These are phyloP conservation scores for Sinodicranocentrus sp. DNA, from an alignment of 2,888 invertebrate species.

Conservation along the genomic window DNA sequence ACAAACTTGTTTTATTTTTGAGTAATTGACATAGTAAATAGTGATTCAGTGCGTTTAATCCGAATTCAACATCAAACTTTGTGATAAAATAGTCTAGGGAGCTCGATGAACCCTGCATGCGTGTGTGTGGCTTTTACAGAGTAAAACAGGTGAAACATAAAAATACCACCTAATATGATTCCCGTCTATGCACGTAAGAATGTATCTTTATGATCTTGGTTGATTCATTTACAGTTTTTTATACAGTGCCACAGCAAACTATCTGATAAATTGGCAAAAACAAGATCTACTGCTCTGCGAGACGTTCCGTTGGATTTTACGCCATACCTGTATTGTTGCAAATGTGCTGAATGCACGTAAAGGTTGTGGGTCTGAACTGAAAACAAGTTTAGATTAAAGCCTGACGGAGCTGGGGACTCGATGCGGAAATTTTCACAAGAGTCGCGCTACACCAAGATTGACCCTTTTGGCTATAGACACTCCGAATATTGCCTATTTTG, in stretches of 20 bases:
- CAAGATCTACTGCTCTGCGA: conserved; percentile 29
- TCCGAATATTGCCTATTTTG: conserved; percentile 9
- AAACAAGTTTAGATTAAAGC: conserved; percentile 43
- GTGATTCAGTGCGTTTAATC: too few species aligned
- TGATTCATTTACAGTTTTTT: conserved; percentile 30
- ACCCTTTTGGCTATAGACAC: conserved; percentile 8
- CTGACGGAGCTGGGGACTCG: conserved; percentile 5
- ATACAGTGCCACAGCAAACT: not conserved
- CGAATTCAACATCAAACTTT: not conserved
- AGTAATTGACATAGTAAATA: too few species aligned
- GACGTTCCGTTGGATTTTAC: conserved; percentile 20
- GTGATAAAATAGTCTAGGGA: not conserved
- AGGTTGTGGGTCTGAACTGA: conserved; percentile 18
- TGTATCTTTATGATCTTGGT: not conserved
- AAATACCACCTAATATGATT: not conserved
- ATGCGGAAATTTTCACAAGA: not conserved
- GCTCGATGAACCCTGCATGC: conserved; percentile 19
- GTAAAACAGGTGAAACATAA: conserved; percentile 8
- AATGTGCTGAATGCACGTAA: not conserved
- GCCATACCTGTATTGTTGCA: not conserved
- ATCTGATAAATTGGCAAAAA: conserved; percentile 20
- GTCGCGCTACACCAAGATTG: not conserved
- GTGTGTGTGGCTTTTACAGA: conserved; percentile 14
- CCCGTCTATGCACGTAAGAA: not conserved
- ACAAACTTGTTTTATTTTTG: too few species aligned